Evolutionary conservation across 2,888 invertebrate genomes (phyloP).

Genomic region (Orthonevra nobilis): DNA sequence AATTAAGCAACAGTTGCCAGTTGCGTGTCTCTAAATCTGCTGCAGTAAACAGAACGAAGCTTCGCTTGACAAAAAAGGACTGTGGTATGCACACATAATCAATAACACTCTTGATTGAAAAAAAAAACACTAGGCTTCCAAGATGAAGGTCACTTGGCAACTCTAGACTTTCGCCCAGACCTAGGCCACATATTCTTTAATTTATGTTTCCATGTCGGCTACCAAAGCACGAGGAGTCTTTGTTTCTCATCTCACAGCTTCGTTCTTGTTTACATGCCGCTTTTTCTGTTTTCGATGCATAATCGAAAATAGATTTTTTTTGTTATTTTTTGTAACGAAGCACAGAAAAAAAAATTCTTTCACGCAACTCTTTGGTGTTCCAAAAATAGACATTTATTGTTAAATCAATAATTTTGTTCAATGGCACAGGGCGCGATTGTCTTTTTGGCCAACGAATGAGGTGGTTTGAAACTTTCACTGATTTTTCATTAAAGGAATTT

Average conservation of each 20-base stretch:
- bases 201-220: not conserved
- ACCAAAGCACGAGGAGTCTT: not conserved
- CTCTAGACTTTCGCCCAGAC: constrained; percentile 20
- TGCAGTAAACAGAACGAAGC: not conserved
- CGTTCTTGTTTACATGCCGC: not conserved
- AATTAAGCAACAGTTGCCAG: constrained; percentile 38
- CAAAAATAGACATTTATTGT: constrained; percentile 48
- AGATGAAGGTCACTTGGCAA: constrained; percentile 24
- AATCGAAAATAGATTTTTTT: not conserved
- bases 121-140: not conserved
- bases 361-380: not conserved
- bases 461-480: constrained; percentile 5
- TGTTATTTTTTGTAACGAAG: not conserved
- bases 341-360: not conserved
- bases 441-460: not conserved
- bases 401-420: constrained; percentile 41
- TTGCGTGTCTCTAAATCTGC: constrained; percentile 15
- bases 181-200: constrained; percentile 23
- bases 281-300: not conserved
- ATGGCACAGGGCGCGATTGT: not conserved
- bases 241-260: not conserved
- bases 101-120: too few relatives aligned
- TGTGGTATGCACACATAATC: not conserved
- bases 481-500: not conserved
- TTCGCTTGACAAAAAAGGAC: not conserved